phyloP scores from a whole-genome alignment of 2,888 invertebrate genomes.

The Lasioglossum zephyrum region DNA sequence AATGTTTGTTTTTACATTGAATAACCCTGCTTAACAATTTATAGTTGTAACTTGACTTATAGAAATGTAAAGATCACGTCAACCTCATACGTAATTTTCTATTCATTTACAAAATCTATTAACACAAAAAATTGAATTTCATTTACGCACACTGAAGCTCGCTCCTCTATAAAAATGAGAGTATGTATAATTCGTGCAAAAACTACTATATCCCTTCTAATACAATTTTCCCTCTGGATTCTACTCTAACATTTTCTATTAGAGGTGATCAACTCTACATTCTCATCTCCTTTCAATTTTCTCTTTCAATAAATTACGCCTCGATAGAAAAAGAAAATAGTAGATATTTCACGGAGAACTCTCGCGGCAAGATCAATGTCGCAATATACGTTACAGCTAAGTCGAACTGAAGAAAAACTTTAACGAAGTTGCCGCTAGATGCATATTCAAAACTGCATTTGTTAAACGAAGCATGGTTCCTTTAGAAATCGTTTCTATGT shows the following conservation, averaged over 20 bases:
- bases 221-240: background rate
- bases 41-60: background rate
- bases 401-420: slow-evolving; percentile 5
- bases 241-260: background rate
- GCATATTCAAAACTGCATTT: slow-evolving; percentile 25
- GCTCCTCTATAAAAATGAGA: background rate
- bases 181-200: background rate
- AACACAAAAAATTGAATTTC: background rate
- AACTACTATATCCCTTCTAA: background rate
- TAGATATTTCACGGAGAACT: background rate
- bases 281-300: background rate
- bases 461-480: slow-evolving; percentile 43
- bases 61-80: background rate
- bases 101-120: background rate
- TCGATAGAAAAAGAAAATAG: background rate
- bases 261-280: background rate
- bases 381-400: background rate
- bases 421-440: slow-evolving; percentile 17
- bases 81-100: background rate
- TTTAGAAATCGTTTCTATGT: slow-evolving; percentile 35
- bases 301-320: background rate
- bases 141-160: background rate
- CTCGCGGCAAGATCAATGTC: background rate
- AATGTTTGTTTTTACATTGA: background rate
- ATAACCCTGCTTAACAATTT: background rate